Conservation (phyloP, 2,888 invertebrate genomes). For the Dynastes maya region DNA sequence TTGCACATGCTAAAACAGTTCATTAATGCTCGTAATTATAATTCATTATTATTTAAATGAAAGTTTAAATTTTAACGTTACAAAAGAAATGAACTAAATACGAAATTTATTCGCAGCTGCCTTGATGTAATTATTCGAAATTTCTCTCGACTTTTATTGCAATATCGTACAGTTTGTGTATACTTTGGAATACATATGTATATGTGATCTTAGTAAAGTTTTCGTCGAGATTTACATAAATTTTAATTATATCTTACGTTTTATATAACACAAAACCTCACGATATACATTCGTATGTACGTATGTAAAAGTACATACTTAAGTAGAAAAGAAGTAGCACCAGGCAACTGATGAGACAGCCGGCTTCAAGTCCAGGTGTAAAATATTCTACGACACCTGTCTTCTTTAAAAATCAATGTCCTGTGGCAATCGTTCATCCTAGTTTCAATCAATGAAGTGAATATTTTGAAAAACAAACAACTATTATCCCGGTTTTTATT, state of each 20-base stretch:
- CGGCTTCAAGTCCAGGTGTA: constrained; percentile 69
- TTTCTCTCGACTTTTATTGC: constrained; percentile 5
- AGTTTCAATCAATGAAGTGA: constrained; percentile 63
- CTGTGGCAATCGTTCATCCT: constrained; percentile 67
- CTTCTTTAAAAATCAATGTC: constrained; percentile 68
- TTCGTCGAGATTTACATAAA: neutral
- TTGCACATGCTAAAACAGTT: constrained; percentile 1
- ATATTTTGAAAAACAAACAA: constrained; percentile 34
- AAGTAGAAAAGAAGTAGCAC: constrained; percentile 53
- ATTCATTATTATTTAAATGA: constrained; percentile 8
- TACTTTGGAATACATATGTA: neutral
- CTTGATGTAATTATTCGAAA: constrained; percentile 9
- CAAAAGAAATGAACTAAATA: neutral
- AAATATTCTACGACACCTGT: constrained; percentile 67
- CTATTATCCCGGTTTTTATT: constrained; percentile 3
- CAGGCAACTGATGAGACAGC: constrained; percentile 62
- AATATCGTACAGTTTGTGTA: neutral
- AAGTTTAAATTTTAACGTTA: constrained; percentile 7
- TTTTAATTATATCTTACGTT: constrained; percentile 2
- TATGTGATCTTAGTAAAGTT: neutral
- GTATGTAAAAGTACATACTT: neutral
- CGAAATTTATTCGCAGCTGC: constrained; percentile 14
- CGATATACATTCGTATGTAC: constrained; percentile 14
- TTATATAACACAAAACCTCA: constrained; percentile 2
- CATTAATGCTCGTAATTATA: neutral